These are phyloP conservation scores for Meleagris gallopavo DNA, from an alignment of 2,113 vertebrate genomes.

Conservation along the genomic window DNA sequence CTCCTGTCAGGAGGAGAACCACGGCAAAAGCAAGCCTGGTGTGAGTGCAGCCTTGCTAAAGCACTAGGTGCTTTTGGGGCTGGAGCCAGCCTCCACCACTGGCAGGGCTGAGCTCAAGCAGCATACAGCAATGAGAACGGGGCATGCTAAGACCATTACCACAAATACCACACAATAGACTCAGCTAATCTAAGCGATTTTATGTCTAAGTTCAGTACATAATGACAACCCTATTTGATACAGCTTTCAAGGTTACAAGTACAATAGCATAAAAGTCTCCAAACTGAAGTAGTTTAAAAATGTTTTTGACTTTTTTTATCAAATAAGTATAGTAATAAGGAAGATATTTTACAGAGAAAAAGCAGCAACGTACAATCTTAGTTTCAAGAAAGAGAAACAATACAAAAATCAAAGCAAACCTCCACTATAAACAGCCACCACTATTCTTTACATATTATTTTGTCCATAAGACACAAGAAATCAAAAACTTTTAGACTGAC, in stretches of 20 bases:
- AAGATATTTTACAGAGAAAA: slow-evolving; percentile 61
- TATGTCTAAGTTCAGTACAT: slow-evolving; percentile 28
- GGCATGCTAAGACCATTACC: neutral
- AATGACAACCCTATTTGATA: neutral
- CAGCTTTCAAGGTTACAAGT: slow-evolving; percentile 1
- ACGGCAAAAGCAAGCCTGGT: too few relatives aligned
- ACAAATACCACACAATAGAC: neutral
- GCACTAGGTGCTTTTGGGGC: too few relatives aligned
- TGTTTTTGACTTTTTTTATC: slow-evolving; percentile 31
- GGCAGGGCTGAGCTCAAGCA: too few relatives aligned
- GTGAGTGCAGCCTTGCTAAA: too few relatives aligned
- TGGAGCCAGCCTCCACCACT: too few relatives aligned
- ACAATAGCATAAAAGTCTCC: slow-evolving; percentile 13
- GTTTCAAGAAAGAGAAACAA: slow-evolving; percentile 47
- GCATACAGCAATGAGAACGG: too few relatives aligned
- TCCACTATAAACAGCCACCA: slow-evolving; percentile 57
- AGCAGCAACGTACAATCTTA: slow-evolving; percentile 23
- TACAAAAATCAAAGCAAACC: slow-evolving; percentile 56
- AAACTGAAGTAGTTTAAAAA: slow-evolving; percentile 49
- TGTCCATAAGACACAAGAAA: slow-evolving; percentile 38
- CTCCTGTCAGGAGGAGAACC: too few relatives aligned
- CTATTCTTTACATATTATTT: slow-evolving; percentile 39
- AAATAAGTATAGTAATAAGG: slow-evolving; percentile 25
- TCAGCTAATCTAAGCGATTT: neutral
- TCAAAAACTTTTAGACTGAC: slow-evolving; percentile 49